Base-by-base conservation (phyloP, 2,888 invertebrate species). In the Noctua janthina region DNA sequence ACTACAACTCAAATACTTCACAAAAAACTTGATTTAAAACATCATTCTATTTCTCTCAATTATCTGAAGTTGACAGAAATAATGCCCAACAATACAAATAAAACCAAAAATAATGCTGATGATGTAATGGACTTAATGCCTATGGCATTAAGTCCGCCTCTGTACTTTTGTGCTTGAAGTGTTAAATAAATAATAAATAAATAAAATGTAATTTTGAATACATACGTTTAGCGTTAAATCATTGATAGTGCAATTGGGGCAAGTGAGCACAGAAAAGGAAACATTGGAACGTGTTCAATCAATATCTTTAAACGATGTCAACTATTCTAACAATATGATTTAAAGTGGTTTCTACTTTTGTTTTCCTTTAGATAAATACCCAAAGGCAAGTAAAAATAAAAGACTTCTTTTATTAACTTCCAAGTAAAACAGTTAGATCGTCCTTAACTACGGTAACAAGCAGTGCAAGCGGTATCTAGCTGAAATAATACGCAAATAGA, bases 401-500 rank as follows among this genome's bases (percentile, higher is more conserved):
- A 66, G 5, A n/a, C 15, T 68, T n/a, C 4, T 15, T 10, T 46
- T 11, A 69, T 82, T 15, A 29, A 51, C 39, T 56, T 56, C 0
- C 20, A 64, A 79, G 39, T 17, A 43, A 56, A 72, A 85, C 35
- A 66, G 3, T 68, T 43, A 59, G 51, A 78, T 64, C 70, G 11
- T 23, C 15, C 17, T 51, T 59, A 70, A 71, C 66, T 64, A 15
- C 49, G 43, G 49, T 39, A 17, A n/a, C 75, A 73, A 15, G 10
- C 20, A 29, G 23, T 46, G 67, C 46, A 59, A 54, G 56, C 69
- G 11, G 54, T 69, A 54, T 75, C 76, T 71, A 68, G 73, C 67
- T 78, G 71, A 59, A 88, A 88, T 73, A 82, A 82, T 66, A 76
- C 72, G 78, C 74, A 86, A 88, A 85, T 76, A 87, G 69, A 62